These are phyloP conservation scores for Trissolcus japonicus DNA, from an alignment of 2,888 invertebrate species.

Conservation along the genomic window DNA sequence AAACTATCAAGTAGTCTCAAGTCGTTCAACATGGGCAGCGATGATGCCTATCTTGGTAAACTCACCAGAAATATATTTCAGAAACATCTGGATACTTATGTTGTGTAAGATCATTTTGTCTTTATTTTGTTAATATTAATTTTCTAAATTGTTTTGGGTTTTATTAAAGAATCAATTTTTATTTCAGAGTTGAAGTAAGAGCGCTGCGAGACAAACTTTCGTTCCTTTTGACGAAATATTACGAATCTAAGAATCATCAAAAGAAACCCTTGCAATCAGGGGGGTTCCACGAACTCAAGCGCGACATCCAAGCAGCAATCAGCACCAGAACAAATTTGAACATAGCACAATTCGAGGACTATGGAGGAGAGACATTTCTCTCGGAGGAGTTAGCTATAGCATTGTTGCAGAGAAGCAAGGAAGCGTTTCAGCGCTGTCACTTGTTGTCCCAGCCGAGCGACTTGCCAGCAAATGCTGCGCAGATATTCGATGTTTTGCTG, in stretches of 20 bases:
- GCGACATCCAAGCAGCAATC: slow-evolving; percentile 95
- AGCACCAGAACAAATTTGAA: slow-evolving; percentile 94
- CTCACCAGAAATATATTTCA: slow-evolving; percentile 88
- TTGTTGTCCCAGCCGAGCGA: slow-evolving; percentile 88
- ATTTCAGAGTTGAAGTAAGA: slow-evolving; percentile 83
- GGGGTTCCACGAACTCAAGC: slow-evolving; percentile 93
- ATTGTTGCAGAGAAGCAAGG: slow-evolving; percentile 92
- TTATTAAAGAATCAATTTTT: slow-evolving; percentile 37
- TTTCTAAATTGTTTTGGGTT: background rate
- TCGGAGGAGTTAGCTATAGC: slow-evolving; percentile 96
- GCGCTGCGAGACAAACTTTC: slow-evolving; percentile 88
- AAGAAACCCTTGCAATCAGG: slow-evolving; percentile 94
- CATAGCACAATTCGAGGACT: slow-evolving; percentile 95
- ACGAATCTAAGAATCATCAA: slow-evolving; percentile 94
- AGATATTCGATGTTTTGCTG: slow-evolving; percentile 89
- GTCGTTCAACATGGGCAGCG: slow-evolving; percentile 86
- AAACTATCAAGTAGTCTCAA: slow-evolving; percentile 86
- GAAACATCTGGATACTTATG: slow-evolving; percentile 86
- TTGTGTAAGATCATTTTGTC: slow-evolving; percentile 77
- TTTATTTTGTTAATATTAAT: background rate
- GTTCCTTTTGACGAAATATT: slow-evolving; percentile 88
- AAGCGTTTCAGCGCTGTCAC: slow-evolving; percentile 92
- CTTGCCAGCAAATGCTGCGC: slow-evolving; percentile 85
- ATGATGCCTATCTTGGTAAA: slow-evolving; percentile 86
- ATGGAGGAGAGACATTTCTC: slow-evolving; percentile 97